Percentiles rank a stretch among this genome's conserved stretches.
Conservation (phyloP, 1,140 invertebrate genomes). For the Drosophila tropicalis region DNA sequence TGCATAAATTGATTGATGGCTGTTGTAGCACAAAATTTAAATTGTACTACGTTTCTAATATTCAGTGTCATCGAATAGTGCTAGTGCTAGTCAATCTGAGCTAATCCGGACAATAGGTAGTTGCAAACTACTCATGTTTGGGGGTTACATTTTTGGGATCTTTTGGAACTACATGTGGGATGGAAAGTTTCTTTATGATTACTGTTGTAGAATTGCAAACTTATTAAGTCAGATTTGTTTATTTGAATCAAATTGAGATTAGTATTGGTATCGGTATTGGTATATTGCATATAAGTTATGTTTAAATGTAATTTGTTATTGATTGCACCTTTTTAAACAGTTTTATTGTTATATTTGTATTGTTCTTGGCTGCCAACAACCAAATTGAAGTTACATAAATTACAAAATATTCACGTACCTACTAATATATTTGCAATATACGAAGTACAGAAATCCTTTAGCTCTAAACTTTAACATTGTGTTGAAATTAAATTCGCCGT, state of each 20-base stretch:
- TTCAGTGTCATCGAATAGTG: neutral
- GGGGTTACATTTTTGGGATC: neutral
- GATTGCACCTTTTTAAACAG: conserved; percentile 38
- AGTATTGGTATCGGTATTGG: conserved; percentile 11
- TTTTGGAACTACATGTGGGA: neutral
- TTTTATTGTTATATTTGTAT: conserved; percentile 34
- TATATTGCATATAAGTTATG: conserved; percentile 18
- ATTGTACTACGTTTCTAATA: neutral
- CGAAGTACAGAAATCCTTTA: conserved; percentile 22
- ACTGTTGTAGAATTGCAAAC: conserved; percentile 8
- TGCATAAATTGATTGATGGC: neutral
- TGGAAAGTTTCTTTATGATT: neutral
- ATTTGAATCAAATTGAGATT: conserved; percentile 12
- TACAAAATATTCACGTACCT: conserved; percentile 13
- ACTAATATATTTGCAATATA: conserved; percentile 15
- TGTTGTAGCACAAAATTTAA: neutral
- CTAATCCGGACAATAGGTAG: neutral
- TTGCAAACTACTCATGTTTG: neutral
- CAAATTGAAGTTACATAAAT: conserved; percentile 30
- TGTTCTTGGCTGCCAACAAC: conserved; percentile 23
- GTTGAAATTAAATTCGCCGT: conserved; percentile 23
- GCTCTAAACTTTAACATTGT: conserved; percentile 24
- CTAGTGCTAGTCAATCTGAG: neutral
- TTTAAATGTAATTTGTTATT: conserved; percentile 34
- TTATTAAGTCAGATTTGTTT: conserved; percentile 4